Conservation (phyloP, 2,113 vertebrate genomes). For the Dinomys branickii region DNA sequence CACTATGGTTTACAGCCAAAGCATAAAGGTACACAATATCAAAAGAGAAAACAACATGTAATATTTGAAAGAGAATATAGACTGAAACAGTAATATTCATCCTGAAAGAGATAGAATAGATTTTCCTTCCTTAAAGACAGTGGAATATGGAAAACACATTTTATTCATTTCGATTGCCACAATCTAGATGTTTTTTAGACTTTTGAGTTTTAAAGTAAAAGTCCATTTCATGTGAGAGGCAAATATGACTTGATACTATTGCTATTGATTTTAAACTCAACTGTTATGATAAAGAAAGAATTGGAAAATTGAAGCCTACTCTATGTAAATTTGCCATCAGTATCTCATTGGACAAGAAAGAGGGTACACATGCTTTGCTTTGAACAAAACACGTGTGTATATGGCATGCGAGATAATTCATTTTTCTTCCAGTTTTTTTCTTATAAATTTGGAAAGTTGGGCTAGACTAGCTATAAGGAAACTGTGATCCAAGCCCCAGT, state of each 20-base stretch:
- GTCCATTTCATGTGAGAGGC: neutral
- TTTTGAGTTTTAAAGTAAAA: conserved; percentile 45
- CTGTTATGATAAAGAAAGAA: neutral
- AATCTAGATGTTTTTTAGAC: neutral
- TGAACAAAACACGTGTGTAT: neutral
- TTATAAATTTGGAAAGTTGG: neutral
- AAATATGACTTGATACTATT: conserved; percentile 18
- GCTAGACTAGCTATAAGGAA: neutral
- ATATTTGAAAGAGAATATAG: neutral
- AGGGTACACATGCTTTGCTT: neutral
- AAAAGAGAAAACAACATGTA: neutral
- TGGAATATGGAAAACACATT: neutral
- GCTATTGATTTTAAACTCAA: neutral
- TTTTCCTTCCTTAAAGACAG: neutral
- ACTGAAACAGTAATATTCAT: conserved; percentile 4
- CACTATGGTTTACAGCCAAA: neutral
- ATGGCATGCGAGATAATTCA: neutral
- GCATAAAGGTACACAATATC: neutral
- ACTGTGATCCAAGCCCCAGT: neutral
- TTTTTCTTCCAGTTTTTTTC: neutral
- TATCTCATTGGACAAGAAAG: neutral
- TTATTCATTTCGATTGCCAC: neutral
- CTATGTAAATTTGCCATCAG: neutral
- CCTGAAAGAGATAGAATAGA: neutral
- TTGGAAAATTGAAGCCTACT: neutral